Evolutionary conservation across 1,140 invertebrate species (phyloP).

Genomic region (Chionoecetes opilio): DNA sequence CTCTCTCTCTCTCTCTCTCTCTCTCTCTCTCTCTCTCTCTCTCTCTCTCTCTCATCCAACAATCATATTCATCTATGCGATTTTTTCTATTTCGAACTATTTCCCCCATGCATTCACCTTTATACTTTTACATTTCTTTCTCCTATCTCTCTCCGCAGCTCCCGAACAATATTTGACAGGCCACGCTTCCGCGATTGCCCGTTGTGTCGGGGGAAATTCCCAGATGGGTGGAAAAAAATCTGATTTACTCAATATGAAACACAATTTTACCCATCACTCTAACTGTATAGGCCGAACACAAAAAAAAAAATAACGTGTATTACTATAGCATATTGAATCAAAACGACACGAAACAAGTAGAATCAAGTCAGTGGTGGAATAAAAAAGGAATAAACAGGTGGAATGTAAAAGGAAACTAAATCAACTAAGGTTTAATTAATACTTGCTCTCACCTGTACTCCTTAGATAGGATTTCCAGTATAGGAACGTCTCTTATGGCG

Average conservation of each 20-base stretch:
- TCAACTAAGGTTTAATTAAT: too few species aligned
- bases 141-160: not conserved
- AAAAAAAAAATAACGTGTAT: not conserved
- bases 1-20: slow-evolving; percentile 27
- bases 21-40: slow-evolving; percentile 25
- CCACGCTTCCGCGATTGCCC: slow-evolving; percentile 13
- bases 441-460: too few species aligned
- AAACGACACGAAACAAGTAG: not conserved
- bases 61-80: not conserved
- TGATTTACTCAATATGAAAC: slow-evolving; percentile 11
- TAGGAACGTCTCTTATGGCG: too few species aligned
- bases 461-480: too few species aligned
- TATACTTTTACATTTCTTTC: not conserved
- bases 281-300: not conserved
- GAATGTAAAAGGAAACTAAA: too few species aligned
- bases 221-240: not conserved
- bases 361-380: too few species aligned
- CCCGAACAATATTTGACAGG: not conserved
- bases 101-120: not conserved
- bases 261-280: not conserved
- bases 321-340: not conserved
- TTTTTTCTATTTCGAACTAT: not conserved
- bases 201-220: not conserved
- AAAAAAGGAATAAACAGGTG: not conserved
- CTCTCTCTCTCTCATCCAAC: not conserved